Evolutionary conservation across 30 jellyfish, hydroid and myxozoan genomes (phyloP).

Genomic region (Cassiopea xamachana): DNA sequence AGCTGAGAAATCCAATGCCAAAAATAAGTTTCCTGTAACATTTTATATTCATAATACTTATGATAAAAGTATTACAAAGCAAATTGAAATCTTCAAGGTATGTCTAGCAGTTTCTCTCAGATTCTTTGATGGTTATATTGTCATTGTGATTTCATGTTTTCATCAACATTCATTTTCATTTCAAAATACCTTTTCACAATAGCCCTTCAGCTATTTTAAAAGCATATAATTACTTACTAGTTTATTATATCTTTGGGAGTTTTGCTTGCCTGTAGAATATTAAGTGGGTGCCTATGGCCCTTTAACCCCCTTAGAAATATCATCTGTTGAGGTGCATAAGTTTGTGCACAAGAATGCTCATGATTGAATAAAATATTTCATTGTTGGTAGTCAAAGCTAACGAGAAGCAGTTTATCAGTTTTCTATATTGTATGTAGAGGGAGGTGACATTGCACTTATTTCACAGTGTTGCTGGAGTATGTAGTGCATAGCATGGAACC

Average conservation of each 20-base stretch:
- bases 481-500: too few species aligned
- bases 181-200: not conserved
- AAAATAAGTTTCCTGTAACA: slow-evolving; percentile 40
- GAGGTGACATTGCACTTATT: too few species aligned
- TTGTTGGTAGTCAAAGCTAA: too few species aligned
- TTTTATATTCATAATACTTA: slow-evolving; percentile 55
- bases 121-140: not conserved
- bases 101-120: not conserved
- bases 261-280: not conserved
- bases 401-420: too few species aligned
- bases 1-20: not conserved
- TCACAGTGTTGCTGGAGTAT: too few species aligned
- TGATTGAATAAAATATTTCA: too few species aligned
- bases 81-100: slow-evolving; percentile 72
- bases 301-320: too few species aligned
- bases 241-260: not conserved
- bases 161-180: not conserved
- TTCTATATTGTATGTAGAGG: too few species aligned
- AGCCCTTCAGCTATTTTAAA: not conserved
- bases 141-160: not conserved
- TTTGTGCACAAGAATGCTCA: too few species aligned
- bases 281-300: not conserved
- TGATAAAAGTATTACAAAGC: slow-evolving; percentile 5
- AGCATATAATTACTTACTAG: too few species aligned
- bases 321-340: too few species aligned